Percentiles rank a stretch among this genome's conserved stretches.
Conservation (phyloP, 2,888 invertebrate genomes). For the Atethmia centrago region DNA sequence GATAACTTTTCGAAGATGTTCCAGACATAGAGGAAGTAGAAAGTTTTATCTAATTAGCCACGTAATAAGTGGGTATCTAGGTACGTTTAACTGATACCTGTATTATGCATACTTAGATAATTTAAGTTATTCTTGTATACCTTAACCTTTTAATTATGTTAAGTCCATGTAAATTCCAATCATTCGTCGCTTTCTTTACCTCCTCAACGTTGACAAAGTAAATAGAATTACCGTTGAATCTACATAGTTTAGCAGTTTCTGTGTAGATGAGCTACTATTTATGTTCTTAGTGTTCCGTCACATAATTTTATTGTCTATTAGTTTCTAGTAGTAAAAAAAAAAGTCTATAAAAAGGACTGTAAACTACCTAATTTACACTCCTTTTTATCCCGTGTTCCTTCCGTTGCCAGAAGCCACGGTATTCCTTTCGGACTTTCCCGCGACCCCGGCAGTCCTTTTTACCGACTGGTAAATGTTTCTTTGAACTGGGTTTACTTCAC, state of each 20-base stretch:
- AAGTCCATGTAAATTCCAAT: constrained; percentile 35
- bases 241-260: constrained; percentile 42
- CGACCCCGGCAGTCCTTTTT: constrained; percentile 30
- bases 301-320: constrained; percentile 32
- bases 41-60: constrained; percentile 2
- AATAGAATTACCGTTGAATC: constrained; percentile 43
- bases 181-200: constrained; percentile 41
- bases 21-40: too few relatives aligned
- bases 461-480: constrained; percentile 15
- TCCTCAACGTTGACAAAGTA: constrained; percentile 27
- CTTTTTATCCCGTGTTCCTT: too few relatives aligned
- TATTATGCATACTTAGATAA: neutral
- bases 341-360: too few relatives aligned
- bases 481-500: constrained; percentile 13
- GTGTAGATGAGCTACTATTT: constrained; percentile 44
- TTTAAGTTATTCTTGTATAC: constrained; percentile 4
- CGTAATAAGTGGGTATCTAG: neutral
- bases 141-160: constrained; percentile 6
- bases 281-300: constrained; percentile 31
- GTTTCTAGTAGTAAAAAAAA: too few relatives aligned
- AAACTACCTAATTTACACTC: constrained; percentile 18
- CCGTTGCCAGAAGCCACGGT: too few relatives aligned
- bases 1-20: neutral
- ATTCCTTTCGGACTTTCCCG: too few relatives aligned
- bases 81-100: neutral